Evolutionary conservation across 2,797 vertebrate genomes (phyloP).

Genomic region (Rhinophrynus dorsalis): DNA sequence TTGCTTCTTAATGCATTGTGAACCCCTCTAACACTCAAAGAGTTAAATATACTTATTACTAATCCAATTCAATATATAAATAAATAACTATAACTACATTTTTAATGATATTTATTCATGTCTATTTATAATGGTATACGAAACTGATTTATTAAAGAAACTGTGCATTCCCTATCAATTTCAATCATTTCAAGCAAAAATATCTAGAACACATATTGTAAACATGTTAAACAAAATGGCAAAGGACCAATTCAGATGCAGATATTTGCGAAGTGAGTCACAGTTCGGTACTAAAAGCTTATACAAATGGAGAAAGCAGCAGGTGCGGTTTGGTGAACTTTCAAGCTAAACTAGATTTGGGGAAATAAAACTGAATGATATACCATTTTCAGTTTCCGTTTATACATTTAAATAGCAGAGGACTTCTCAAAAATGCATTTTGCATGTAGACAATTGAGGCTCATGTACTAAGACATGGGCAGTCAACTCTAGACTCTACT

Average conservation of each 20-base stretch:
- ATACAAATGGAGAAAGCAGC: conserved; percentile 22
- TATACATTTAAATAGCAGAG: conserved; percentile 14
- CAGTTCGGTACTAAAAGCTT: conserved; percentile 13
- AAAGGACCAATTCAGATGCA: conserved; percentile 9
- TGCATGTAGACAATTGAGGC: conserved; percentile 9
- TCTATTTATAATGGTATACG: too few relatives aligned
- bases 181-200: neutral
- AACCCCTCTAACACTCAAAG: too few relatives aligned
- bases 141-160: too few relatives aligned
- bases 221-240: neutral
- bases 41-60: too few relatives aligned
- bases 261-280: conserved; percentile 7
- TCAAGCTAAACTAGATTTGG: conserved; percentile 15
- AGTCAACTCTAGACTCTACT: too few relatives aligned
- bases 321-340: conserved; percentile 27
- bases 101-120: too few relatives aligned
- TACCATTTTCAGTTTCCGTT: conserved; percentile 5
- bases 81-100: too few relatives aligned
- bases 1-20: too few relatives aligned
- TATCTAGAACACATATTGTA: neutral
- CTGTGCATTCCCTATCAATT: neutral
- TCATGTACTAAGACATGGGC: too few relatives aligned
- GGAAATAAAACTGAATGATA: conserved; percentile 27
- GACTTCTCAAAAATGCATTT: conserved; percentile 1
- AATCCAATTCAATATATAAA: too few relatives aligned